phyloP scores from a whole-genome alignment of 1,140 invertebrate genomes.

The Idris sp. region DNA sequence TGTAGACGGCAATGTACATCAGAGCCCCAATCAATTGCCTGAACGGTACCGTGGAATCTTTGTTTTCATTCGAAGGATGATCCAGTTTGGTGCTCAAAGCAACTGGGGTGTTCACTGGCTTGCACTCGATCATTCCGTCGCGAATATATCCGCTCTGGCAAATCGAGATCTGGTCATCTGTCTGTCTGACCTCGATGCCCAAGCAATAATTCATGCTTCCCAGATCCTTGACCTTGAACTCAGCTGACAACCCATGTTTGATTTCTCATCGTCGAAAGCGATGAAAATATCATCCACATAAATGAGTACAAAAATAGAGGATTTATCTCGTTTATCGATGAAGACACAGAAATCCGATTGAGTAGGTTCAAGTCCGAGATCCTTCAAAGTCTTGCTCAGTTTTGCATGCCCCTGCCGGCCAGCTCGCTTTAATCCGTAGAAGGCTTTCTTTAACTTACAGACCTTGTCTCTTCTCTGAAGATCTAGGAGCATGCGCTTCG shows the following conservation, averaged over 20 bases:
- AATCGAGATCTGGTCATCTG: constrained; percentile 13
- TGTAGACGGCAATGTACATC: constrained; percentile 66
- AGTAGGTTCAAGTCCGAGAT: no score
- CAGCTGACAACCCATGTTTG: no score
- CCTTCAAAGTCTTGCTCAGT: no score
- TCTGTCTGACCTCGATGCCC: constrained; percentile 42
- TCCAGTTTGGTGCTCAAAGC: not conserved
- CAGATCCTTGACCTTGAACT: not conserved
- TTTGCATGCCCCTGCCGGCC: no score
- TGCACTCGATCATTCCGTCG: constrained; percentile 39
- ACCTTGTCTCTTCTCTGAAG: not conserved
- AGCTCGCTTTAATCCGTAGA: no score
- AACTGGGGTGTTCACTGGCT: not conserved
- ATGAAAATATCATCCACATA: constrained; percentile 55
- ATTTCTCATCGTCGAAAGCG: not conserved
- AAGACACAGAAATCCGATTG: no score
- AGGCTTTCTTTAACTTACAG: no score
- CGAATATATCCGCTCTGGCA: constrained; percentile 50
- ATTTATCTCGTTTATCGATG: constrained; percentile 13
- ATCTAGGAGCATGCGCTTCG: not conserved
- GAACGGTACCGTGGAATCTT: constrained; percentile 50
- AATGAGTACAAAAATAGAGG: constrained; percentile 23
- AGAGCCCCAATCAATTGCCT: constrained; percentile 68
- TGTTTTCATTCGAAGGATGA: no score
- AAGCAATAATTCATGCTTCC: constrained; percentile 20